Base-by-base conservation (phyloP, 2,888 invertebrate species). In the Thera britannica region DNA sequence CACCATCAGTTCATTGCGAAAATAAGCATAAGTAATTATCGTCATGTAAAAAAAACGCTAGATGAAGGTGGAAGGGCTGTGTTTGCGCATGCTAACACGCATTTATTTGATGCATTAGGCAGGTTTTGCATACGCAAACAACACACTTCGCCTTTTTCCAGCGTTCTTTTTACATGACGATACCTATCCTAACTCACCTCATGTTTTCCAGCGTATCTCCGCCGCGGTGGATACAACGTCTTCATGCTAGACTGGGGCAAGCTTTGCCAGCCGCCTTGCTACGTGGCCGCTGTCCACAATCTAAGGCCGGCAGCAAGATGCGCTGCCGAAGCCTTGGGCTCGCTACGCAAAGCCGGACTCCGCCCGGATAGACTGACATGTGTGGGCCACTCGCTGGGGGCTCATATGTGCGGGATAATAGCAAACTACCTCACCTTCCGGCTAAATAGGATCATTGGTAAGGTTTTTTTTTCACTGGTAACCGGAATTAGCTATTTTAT, bases 161-260 rank as follows among this genome's bases (percentile, higher is more conserved):
- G 23, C 23, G 23, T 23, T 23, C 23, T 0, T 23, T 23, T 34
- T 34, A 34, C 8, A 3, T 34, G 11, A 12, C 12, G 34, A 34
- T 34, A 46, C 44, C 8, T 46, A 56, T 7, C 41, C 41, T 56
- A 23, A 23, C 23, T 23, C 23, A 23, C 23, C 23, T 23, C 23
- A 23, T 23, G 1, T 38, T n/a, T 12, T 60, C 41, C 84, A 96
- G 97, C 97, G 9, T 97, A 97, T 82, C 86, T 97, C 41, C 94
- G 94, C 4, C 96, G 96, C 79, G 96, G 96, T 2, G 95, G 95
- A 67, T 97, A 96, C 90, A 97, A 97, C 86, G 96, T 97, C 48
- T 95, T 97, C 85, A 93, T 97, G 88, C 90, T 97, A 59, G 97
- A 97, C 87, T 97, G 97, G 97, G 96, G 97, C n/a, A 90, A 91